A percentile compares a stretch with the other conserved stretches of the same genome.
These are phyloP conservation scores for Sebastes kiyomatsui DNA, from an alignment of 2,797 vertebrate genomes.

Conservation along the genomic window DNA sequence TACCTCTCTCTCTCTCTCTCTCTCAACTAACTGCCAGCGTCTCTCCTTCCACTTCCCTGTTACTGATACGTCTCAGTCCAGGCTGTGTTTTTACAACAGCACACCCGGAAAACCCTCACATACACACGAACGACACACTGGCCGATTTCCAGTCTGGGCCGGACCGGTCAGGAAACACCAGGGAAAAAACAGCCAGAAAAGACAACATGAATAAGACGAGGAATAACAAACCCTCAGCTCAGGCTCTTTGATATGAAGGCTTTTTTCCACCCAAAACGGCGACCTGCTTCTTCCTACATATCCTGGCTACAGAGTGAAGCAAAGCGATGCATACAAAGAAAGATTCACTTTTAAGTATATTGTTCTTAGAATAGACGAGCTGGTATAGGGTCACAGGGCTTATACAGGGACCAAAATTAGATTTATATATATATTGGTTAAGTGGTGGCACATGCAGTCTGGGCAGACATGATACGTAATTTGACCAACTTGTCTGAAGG, in stretches of 20 bases:
- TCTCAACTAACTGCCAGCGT: conserved; percentile 20
- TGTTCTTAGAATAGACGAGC: conserved; percentile 32
- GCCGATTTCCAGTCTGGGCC: conserved; percentile 43
- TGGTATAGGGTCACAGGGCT: conserved; percentile 1
- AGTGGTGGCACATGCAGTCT: conserved; percentile 61
- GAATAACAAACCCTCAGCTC: conserved; percentile 61
- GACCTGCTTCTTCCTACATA: conserved; percentile 14
- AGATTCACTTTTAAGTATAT: conserved; percentile 1
- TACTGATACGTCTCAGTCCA: conserved; percentile 62
- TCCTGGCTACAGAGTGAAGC: conserved; percentile 28
- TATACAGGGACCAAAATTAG: conserved; percentile 36
- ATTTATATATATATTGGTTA: conserved; percentile 56
- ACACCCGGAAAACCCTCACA: conserved; percentile 34
- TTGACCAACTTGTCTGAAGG: conserved; percentile 51
- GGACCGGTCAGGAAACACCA: conserved; percentile 65
- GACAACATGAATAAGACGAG: conserved; percentile 57
- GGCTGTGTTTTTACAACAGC: conserved; percentile 52
- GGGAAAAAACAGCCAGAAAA: conserved; percentile 69
- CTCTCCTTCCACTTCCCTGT: conserved; percentile 61
- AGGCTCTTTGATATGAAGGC: conserved; percentile 56
- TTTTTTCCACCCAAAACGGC: conserved; percentile 37
- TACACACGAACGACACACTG: conserved; percentile 36
- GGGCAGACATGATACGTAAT: conserved; percentile 53
- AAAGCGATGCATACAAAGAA: not conserved
- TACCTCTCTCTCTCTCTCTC: conserved; percentile 19